Percentiles rank a stretch among this genome's conserved stretches.
Conservation (phyloP, 2,797 vertebrate genomes). For the Salmo trutta region DNA sequence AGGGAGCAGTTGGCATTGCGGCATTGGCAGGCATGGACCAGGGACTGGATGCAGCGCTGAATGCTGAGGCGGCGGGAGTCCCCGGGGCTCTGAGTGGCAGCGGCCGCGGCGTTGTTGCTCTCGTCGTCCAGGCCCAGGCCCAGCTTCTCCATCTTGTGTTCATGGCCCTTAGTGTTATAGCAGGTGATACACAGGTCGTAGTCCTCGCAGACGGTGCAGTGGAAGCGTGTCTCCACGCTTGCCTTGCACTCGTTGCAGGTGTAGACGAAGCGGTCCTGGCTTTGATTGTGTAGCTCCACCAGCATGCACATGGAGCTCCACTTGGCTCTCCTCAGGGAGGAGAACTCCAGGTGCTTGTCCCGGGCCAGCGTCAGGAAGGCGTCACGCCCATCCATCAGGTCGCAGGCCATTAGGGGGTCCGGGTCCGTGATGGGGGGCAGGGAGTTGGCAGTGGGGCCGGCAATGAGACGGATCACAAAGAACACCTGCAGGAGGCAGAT, state of each 20-base stretch:
- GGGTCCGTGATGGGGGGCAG: slow-evolving; percentile 89
- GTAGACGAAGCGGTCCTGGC: slow-evolving; percentile 97
- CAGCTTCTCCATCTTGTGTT: slow-evolving; percentile 98
- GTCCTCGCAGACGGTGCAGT: slow-evolving; percentile 98
- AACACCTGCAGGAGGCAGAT: slow-evolving; percentile 80
- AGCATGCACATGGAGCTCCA: slow-evolving; percentile 99
- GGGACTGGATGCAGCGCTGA: slow-evolving; percentile 96
- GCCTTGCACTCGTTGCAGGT: slow-evolving; percentile 99
- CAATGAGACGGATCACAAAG: slow-evolving; percentile 96
- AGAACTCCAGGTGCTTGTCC: slow-evolving; percentile 98
- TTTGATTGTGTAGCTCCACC: slow-evolving; percentile 97
- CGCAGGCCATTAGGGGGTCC: slow-evolving; percentile 91
- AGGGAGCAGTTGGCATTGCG: slow-evolving; percentile 97
- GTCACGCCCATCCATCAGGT: slow-evolving; percentile 97
- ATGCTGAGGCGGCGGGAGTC: slow-evolving; percentile 97
- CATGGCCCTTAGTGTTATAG: slow-evolving; percentile 96
- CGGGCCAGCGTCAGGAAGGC: slow-evolving; percentile 95
- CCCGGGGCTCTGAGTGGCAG: slow-evolving; percentile 91
- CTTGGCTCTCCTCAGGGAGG: slow-evolving; percentile 88
- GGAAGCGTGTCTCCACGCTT: slow-evolving; percentile 96
- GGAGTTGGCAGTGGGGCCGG: slow-evolving; percentile 91
- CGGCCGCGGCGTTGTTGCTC: slow-evolving; percentile 88
- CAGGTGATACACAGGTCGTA: slow-evolving; percentile 97
- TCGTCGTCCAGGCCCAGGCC: slow-evolving; percentile 95
- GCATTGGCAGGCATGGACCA: slow-evolving; percentile 97